Evolutionary conservation across 1,140 invertebrate genomes (phyloP).

Genomic region (Zaprionus gabonicus): DNA sequence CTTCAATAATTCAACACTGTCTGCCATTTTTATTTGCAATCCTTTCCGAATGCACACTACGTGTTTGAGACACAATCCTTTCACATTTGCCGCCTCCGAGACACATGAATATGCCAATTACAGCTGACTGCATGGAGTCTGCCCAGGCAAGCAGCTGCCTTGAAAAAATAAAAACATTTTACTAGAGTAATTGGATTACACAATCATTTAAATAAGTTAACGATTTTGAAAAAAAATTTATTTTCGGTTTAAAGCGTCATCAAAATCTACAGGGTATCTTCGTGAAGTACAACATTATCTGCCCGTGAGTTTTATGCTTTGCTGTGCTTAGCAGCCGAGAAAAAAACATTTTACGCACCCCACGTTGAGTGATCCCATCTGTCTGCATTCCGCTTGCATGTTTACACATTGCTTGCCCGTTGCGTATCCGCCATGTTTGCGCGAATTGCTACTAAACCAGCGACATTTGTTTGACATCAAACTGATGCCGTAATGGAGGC

Average conservation of each 20-base stretch:
- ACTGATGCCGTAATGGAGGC: background rate
- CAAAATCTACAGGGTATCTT: background rate
- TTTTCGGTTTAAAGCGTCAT: too few relatives aligned
- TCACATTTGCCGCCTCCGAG: conserved; percentile 1
- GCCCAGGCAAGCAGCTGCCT: background rate
- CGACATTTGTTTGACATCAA: conserved; percentile 25
- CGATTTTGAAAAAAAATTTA: too few relatives aligned
- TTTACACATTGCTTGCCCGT: conserved; percentile 21
- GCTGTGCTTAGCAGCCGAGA: background rate
- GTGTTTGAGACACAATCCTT: conserved; percentile 13
- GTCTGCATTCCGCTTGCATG: conserved; percentile 17
- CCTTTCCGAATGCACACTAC: conserved; percentile 35
- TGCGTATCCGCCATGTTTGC: conserved; percentile 55
- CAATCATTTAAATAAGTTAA: too few relatives aligned
- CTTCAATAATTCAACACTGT: conserved; percentile 41
- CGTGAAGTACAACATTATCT: background rate
- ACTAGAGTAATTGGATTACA: too few relatives aligned
- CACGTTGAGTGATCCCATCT: background rate
- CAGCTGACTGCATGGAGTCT: background rate
- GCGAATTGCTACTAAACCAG: conserved; percentile 25
- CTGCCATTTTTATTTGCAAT: conserved; percentile 21
- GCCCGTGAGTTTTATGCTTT: conserved; percentile 14
- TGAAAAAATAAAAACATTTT: background rate
- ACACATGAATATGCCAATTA: conserved; percentile 62
- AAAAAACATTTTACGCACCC: conserved; percentile 47